phyloP scores from a whole-genome alignment of 1,140 invertebrate genomes.

The Drosophila grimshawi region DNA sequence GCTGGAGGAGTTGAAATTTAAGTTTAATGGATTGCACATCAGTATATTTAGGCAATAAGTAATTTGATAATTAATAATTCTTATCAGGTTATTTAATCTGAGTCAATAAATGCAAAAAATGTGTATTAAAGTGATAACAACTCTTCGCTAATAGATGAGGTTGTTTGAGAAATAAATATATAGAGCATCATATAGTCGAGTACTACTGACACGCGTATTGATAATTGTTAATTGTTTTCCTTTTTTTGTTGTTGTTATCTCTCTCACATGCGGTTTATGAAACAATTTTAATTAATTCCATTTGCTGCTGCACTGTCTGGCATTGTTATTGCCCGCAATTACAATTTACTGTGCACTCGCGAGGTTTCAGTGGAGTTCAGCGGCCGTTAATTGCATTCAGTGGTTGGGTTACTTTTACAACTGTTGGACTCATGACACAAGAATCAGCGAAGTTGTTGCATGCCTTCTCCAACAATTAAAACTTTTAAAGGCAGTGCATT shows the following conservation, averaged over 20 bases:
- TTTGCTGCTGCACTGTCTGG: neutral
- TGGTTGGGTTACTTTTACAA: neutral
- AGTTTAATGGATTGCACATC: no score
- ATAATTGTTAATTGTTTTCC: no score
- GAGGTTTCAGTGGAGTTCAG: slow-evolving; percentile 5
- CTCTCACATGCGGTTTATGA: slow-evolving; percentile 10
- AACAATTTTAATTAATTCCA: slow-evolving; percentile 36
- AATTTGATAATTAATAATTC: no score
- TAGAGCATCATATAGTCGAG: neutral
- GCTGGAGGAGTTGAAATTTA: no score
- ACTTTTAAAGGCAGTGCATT: neutral
- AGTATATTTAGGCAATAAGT: no score
- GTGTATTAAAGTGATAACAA: no score
- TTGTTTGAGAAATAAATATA: neutral
- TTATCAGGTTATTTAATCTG: no score
- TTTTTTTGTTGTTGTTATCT: neutral
- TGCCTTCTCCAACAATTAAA: neutral
- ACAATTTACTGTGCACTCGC: slow-evolving; percentile 15
- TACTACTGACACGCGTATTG: neutral
- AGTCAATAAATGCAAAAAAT: no score
- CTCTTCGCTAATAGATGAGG: neutral
- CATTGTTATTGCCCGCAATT: slow-evolving; percentile 19
- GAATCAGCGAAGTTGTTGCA: neutral
- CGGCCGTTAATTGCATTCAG: slow-evolving; percentile 15
- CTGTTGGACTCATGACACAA: neutral